Evolutionary conservation across 1,140 invertebrate species (phyloP).

Genomic region (Ceratosolen solmsi): DNA sequence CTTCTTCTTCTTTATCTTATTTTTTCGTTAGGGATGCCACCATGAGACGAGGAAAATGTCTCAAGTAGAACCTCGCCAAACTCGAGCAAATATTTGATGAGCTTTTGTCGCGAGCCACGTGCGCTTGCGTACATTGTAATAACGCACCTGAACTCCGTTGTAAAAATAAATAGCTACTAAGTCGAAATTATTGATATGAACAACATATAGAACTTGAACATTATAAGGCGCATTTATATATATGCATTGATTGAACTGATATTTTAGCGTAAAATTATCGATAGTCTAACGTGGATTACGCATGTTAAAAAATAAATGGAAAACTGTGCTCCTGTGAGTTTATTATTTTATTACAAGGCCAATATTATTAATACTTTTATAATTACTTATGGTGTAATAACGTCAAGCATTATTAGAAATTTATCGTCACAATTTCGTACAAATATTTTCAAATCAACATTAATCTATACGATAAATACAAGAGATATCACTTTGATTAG

Average conservation of each 20-base stretch:
- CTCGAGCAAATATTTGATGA: slow-evolving; percentile 52
- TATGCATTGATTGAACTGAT: no score
- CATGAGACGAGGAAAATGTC: slow-evolving; percentile 11
- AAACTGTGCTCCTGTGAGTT: no score
- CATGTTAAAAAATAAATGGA: not conserved
- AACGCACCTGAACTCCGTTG: not conserved
- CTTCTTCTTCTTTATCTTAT: not conserved
- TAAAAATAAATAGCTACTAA: no score
- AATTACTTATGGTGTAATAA: no score
- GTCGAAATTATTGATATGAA: no score
- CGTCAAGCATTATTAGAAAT: not conserved
- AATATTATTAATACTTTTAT: no score
- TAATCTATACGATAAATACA: no score
- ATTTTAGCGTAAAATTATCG: no score
- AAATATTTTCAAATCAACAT: not conserved
- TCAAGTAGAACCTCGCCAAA: slow-evolving; percentile 37
- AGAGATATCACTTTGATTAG: no score
- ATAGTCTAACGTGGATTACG: not conserved
- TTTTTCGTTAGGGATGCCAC: not conserved
- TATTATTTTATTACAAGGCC: no score
- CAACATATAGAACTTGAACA: no score
- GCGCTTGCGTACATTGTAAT: slow-evolving; percentile 8
- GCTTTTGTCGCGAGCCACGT: slow-evolving; percentile 43
- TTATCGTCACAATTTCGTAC: not conserved
- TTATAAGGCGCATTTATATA: no score